Base-by-base conservation (phyloP, 2,888 invertebrate species). In the Acanthosoma haemorrhoidale region DNA sequence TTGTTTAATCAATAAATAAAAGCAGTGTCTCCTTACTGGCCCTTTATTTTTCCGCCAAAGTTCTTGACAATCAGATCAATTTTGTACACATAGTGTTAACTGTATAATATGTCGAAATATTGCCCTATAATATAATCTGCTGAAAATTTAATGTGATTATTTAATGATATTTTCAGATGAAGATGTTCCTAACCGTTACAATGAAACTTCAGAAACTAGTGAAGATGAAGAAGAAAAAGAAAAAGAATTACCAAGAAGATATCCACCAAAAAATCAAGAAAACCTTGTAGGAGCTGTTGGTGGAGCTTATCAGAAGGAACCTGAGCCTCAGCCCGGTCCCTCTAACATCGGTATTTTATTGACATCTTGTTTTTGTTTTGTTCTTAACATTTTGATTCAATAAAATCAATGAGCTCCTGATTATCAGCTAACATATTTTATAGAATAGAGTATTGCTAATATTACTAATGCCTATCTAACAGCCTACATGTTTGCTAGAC, bases 191-290 rank as follows among this genome's bases (percentile, higher is more conserved):
- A 64, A 15, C 25, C 51, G 70, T 38, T 71, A 68, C 16, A 59
- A 51, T 60, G 72, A 73, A 64, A 51, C 51, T 51, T 51, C 51
- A 51, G 51, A 51, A 36, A 60, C 70, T 11, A 71, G 71, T n/a
- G 73, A 73, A 43, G 72, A 72, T 4, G 71, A 71, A 32, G 73
- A 73, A 32, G 72, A 72, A 13, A 71, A 73, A 34, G 73, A 73
- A 59, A 71, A 73, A 58, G 43, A 41, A 29, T 31, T 59, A 31
- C 66, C 38, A n/a, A 43, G 71, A 38, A 61, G 63, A 43, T 59
- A 69, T 39, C 63, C 68, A 38, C 71, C 69, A 36, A 67, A 67
- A 32, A 32, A 67, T 21, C 43, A 51, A 51, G 67, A 51, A n/a
- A 67, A 67, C 18, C 68, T 60, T 31, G 43, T 34, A 9, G 68